Base-by-base conservation (phyloP, 1,140 invertebrate genomes). In the Orussus abietinus region DNA sequence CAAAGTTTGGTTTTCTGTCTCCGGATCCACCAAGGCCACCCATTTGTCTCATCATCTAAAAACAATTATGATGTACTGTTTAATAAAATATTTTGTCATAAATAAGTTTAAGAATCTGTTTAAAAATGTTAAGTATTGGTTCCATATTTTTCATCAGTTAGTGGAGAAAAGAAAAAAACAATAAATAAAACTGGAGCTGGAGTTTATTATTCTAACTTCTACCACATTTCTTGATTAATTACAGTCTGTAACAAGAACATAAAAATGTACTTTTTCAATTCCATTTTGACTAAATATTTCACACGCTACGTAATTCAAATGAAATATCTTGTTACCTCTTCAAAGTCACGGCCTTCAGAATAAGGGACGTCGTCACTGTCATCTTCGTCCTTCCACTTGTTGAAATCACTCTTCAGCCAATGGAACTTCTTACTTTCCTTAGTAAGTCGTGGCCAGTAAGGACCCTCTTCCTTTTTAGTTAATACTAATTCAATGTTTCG, bases 321-420 rank as follows among this genome's bases (percentile, higher is more conserved):
- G 6, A 6, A 45, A 38, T 14, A 29, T 22, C 14, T 35, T 6
- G 12, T 65, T 72, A 83, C 80, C 47, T 82, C 76, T 73, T 80
- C 80, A 20, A 83, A 76, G 49, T 82, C 75, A 18, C 47, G 57
- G 9, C 47, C 67, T 39, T 85, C 86, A n/a, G n/a, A n/a, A n/a
- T n/a, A n/a, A n/a, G n/a, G n/a, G n/a, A n/a, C n/a, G 40, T 80
- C 80, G 29, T 86, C 85, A 41, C 80, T 83, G 41, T 90, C 88
- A 59, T 88, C 90, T 72, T 98, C 94, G 77, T 98, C 94, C 66
- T 87, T 87, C 93, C 94, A 98, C 72, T 94, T 92, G 55, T 91
- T 87, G 65, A 98, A 98, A 67, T 98, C 95, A 49, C 92, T 88
- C 74, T 95, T 96, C 38, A 98, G 77, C 92, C 94, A 98, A 66